These are phyloP conservation scores for Lottia gigantea DNA, from an alignment of 2,888 invertebrate genomes.

Conservation along the genomic window DNA sequence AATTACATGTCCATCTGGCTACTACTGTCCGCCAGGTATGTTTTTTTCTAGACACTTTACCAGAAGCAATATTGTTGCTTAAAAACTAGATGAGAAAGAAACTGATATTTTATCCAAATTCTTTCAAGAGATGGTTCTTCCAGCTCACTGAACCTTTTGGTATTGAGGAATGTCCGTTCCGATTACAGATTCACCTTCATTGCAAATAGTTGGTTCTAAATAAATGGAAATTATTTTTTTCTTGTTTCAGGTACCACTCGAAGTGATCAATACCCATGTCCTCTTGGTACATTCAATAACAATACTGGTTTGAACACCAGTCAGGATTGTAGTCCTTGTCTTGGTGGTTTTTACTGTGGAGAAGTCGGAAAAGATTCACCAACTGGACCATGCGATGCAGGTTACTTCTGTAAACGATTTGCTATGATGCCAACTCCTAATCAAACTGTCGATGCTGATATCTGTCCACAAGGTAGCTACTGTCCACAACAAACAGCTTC, in stretches of 20 bases:
- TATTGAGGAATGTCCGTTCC: no score
- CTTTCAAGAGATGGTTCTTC: no score
- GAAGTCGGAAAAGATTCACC: conserved; percentile 53
- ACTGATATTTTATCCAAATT: no score
- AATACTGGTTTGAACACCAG: conserved; percentile 47
- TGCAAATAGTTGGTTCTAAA: no score
- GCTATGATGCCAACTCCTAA: conserved; percentile 58
- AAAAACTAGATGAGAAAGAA: no score
- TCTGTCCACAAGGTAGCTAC: conserved; percentile 64
- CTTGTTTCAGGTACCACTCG: conserved; percentile 41
- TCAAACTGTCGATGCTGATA: conserved; percentile 58
- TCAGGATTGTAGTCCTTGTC: conserved; percentile 51
- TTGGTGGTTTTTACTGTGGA: conserved; percentile 56
- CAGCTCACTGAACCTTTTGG: no score
- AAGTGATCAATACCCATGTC: conserved; percentile 48
- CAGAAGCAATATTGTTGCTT: no score
- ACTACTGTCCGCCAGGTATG: conserved; percentile 62
- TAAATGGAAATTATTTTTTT: no score
- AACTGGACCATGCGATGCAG: conserved; percentile 53
- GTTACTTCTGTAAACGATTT: conserved; percentile 55
- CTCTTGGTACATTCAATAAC: conserved; percentile 59
- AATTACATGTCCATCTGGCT: conserved; percentile 59
- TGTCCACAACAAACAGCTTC: conserved; percentile 58
- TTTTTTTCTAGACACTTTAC: neutral
- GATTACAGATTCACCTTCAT: no score